Evolutionary conservation across 2,113 vertebrate species (phyloP), one percentile per base, ranked within the genome.

Genomic region (Notothenia coriiceps): DNA sequence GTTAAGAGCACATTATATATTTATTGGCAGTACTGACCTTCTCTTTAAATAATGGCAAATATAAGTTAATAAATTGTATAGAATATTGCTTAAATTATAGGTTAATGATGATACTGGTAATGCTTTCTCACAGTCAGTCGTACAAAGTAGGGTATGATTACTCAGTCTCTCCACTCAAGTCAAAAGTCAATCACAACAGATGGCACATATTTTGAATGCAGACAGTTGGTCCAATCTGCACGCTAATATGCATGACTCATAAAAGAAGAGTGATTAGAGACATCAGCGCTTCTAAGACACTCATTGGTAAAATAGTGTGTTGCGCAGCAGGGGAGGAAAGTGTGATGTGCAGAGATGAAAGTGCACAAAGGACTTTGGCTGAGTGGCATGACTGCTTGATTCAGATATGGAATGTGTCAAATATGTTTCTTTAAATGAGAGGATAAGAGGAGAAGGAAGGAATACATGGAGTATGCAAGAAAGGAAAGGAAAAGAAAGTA

Each of bases 141-240:
- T 46, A 25, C 22, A 64, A 52, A n/a, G 40, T 10, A 18, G 10
- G 2, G 44, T 35, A 12, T 51, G 62, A 57, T 59, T 17, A 40
- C 62, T 77, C 70, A 22, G 56, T 65, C 57, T 61, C 17, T 71
- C 43, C 3, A 72, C 65, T 71, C 17, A 40, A 78, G 63, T 75
- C 80, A 51, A 57, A 59, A 79, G 57, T 69, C 74, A 66, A 71
- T 74, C 43, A 59, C 61, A 80, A 65, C 78, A 86, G 71, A 85
- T 76, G 69, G 65, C 13, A 6, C 61, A 40, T 49, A 40, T 57
- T 85, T 69, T 63, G 25, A 71, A 87, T 71, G 50, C 44, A 68
- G 62, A 73, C 10, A 51, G 67, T 10, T 9, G 17, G 12, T 67
- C 60, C 73, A 70, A 77, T 63, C 77, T 70, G 73, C 12, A 20